Base-by-base conservation (phyloP, 37 sponge, comb jelly and placozoan genomes). In the Eunapius fragilis region DNA sequence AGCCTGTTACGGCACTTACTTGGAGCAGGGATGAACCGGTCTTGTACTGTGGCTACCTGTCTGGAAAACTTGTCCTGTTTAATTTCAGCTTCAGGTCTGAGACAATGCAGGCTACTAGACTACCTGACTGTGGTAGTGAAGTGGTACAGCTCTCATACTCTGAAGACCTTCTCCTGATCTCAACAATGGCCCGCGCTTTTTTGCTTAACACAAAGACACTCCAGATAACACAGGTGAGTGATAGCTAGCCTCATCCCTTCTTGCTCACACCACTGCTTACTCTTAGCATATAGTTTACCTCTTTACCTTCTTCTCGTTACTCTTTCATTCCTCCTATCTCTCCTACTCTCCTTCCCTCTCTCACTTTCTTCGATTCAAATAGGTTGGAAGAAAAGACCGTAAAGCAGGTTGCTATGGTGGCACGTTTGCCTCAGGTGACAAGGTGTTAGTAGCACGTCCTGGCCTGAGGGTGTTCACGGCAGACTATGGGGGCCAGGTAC, bases 351-450 rank as follows among this genome's bases (percentile, higher is more conserved):
- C 24, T 24, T 33, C 32, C 33, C 31, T 5, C 30, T 26, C 30
- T 33, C 31, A 35, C 76, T 5, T n/a, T 71, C 6, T 36, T 23
- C 41, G 6, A 41, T 41, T 41, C 3, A 41, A 41, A 23, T 24
- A 93, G 94, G 86, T 94, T 82, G 95, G 95, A 7, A 82, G 80
- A 27, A 80, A 77, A 48, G 81, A 88, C 30, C 83, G 92, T 25
- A 94, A 94, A 77, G 50, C 86, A 9, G 95, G 91, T 25, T 73
- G 74, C 10, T 94, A 87, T 74, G 95, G 95, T 31, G 91, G 91
- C 25, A 75, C 84, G 31, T 91, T 91, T 73, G 37, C 72, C 36
- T 38, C 58, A n/a, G 70, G 68, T 3, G 81, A 78, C 17, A 80
- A 83, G 2, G 75, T 47, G 23, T 67, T 30, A 25, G 77, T 89